Evolutionary conservation across 1,140 invertebrate species (phyloP), one percentile per base, ranked within the genome.

Genomic region (Trypoxylus dichotomus): DNA sequence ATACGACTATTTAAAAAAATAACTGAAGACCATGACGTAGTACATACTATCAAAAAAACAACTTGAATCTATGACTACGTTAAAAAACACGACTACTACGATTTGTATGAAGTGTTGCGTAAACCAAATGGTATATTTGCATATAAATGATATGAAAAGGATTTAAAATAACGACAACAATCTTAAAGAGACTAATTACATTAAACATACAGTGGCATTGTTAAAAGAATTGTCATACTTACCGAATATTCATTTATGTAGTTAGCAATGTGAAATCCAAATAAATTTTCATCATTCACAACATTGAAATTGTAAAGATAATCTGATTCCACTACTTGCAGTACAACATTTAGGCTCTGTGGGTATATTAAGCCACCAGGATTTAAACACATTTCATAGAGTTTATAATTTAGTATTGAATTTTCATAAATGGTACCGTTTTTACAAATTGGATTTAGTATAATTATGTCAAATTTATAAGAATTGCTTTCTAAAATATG

Each of bases 231-330:
- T 32, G 32, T 32, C 24, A 58, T 60, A 80, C 77, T 76, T 60
- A 80, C 79, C 24, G 77, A 37, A 76, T 71, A 80, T 25, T 74
- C 2, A 77, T 80, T 80, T 27, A 80, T 76, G 15, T 71, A 24
- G 1, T 63, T 25, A 24, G 77, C 79, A 10, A 77, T 29, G 19
- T 80, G 63, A 58, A 76, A 78, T 27, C 74, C 77, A 10, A 78
- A 21, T 25, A 78, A 63, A 73, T 80, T 80, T 58, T 74, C 71
- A 29, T 73, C 77, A 15, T 73, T 24, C 19, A 78, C 79, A 32
- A n/a, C 73, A 68, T 75, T 78, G 24, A 75, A 80, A 29, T 74
- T 71, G 74, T 77, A 41, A n/a, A 78, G 75, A 75, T 78, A 80
- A 32, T 73, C 32, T n/a, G 79, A 80, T 43, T 63, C 47, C n/a